Base-by-base conservation (phyloP, 2,888 invertebrate species). In the Bellardia bayeri region DNA sequence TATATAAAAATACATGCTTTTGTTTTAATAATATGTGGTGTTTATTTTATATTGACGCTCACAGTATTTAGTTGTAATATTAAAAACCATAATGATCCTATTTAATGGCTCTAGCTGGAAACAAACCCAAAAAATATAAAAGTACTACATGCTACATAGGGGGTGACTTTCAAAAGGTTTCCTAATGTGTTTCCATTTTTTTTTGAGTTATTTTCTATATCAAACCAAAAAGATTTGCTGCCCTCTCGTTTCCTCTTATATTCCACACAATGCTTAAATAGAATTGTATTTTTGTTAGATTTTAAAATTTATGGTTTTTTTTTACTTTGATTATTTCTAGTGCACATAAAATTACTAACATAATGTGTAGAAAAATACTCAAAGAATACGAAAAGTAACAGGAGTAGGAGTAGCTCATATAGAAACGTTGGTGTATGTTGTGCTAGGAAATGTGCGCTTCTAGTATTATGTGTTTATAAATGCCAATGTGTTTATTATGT, bases 291-390 rank as follows among this genome's bases (percentile, higher is more conserved):
- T 72, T 75, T n/a, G 13, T 14, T 9, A 40, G 11, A 30, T 61
- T 69, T 68, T 40, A 78, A 81, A 76, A 69, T 78, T 72, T 83
- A 71, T 83, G 56, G 45, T 64, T 72, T 82, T 23, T 82, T 23
- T 63, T 8, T 45, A 30, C 40, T 82, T 75, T 75, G 49, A 75
- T 75, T 82, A 74, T 66, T 51, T 40, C n/a, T 16, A 58, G 58
- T 8, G 54, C 45, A 78, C 23, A 45, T 66, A 49, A 72, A 72
- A 40, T 83, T 40, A 71, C 56, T 58, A 58, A 54, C 11, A 30
- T 16, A 33, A n/a, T 23, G 2, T 33, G 8, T 14, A 13, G 58
- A 33, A 14, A 42, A 2, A 49, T 30, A 30, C 6, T 33, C 42
- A 45, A 54, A 72, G 54, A 64, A 63, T 23, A 42, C 33, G 11